Evolutionary conservation across 2,888 invertebrate genomes (phyloP).

Genomic region (Drosophila nr. medialis): DNA sequence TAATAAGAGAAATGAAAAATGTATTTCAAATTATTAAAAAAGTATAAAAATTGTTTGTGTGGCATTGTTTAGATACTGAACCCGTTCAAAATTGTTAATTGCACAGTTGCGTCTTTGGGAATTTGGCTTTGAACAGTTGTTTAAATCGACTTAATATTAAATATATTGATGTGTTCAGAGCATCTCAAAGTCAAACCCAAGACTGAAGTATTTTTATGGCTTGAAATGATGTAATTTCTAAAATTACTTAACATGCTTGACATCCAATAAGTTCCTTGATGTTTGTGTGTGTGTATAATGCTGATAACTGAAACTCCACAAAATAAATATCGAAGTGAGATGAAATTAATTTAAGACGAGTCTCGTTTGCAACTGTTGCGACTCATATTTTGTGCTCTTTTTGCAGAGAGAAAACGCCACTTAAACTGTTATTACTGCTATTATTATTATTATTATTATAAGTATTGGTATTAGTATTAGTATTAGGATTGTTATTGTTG

Average conservation of each 20-base stretch:
- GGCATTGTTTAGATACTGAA: neutral
- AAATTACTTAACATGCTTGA: neutral
- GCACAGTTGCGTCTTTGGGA: neutral
- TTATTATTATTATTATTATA: slow-evolving; percentile 18
- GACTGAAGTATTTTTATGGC: neutral
- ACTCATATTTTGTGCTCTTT: slow-evolving; percentile 6
- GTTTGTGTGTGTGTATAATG: neutral
- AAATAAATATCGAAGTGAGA: neutral
- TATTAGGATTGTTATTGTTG: slow-evolving; percentile 44
- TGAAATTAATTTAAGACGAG: neutral
- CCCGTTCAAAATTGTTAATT: neutral
- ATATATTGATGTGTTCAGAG: neutral
- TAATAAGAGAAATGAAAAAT: neutral
- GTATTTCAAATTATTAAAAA: neutral
- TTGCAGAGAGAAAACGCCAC: slow-evolving; percentile 37
- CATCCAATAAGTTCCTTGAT: neutral
- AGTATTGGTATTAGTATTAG: slow-evolving; percentile 38
- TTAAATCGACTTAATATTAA: neutral
- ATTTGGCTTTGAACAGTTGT: neutral
- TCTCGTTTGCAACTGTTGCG: slow-evolving; percentile 13
- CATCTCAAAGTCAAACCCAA: neutral
- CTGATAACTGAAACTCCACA: neutral
- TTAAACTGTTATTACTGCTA: slow-evolving; percentile 49
- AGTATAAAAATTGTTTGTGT: neutral
- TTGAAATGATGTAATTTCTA: neutral